Conservation (phyloP, 2,113 vertebrate species). For the Serilophus lunatus region DNA sequence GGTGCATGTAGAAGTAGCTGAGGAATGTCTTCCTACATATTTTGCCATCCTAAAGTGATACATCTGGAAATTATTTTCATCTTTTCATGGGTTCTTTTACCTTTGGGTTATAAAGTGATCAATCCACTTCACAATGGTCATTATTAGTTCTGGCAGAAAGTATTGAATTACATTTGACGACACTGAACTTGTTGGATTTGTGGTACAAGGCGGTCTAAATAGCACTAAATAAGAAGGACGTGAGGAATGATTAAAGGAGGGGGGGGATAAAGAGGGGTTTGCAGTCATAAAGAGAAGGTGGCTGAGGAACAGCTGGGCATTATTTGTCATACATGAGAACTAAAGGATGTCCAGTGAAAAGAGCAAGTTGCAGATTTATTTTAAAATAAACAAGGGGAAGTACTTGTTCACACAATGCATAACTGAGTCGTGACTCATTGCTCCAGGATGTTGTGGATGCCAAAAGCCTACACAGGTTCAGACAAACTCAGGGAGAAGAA, state of each 20-base stretch:
- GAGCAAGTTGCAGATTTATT: slow-evolving; percentile 8
- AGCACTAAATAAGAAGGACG: not conserved
- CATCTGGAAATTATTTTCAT: not conserved
- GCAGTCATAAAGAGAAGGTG: not conserved
- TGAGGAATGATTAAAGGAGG: not conserved
- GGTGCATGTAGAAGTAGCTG: not conserved
- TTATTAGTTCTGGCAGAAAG: not conserved
- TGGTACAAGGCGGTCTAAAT: not conserved
- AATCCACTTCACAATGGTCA: not conserved
- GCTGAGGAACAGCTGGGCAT: not conserved
- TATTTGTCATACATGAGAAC: not conserved
- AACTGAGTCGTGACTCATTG: slow-evolving; percentile 17
- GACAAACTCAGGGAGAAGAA: not conserved
- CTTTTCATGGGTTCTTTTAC: not conserved
- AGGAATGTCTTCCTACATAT: not conserved
- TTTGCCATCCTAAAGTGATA: not conserved
- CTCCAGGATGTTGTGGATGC: slow-evolving; percentile 17
- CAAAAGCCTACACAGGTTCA: slow-evolving; percentile 27
- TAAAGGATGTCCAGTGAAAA: not conserved
- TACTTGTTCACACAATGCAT: slow-evolving; percentile 36
- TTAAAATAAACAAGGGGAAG: slow-evolving; percentile 52
- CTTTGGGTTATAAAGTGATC: not conserved
- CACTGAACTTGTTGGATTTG: not conserved
- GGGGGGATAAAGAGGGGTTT: not conserved
- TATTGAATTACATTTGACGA: not conserved